A percentile compares a stretch with the other conserved stretches of the same genome.
phyloP scores from a whole-genome alignment of 2,797 vertebrate genomes.

The Paedocypris micromegethes region DNA sequence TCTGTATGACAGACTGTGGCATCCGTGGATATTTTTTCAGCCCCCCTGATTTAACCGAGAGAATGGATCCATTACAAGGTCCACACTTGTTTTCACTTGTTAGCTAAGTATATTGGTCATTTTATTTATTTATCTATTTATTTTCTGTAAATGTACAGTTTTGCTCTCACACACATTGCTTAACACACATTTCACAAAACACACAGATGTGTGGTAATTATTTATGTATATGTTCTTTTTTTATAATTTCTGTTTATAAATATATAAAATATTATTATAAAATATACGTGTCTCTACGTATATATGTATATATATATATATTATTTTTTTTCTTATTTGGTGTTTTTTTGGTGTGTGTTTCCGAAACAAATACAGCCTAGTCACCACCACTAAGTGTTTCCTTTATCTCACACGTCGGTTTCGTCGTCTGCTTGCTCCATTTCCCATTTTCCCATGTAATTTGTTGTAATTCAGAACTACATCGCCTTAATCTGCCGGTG shows the following conservation, averaged over 20 bases:
- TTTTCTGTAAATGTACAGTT: too few species aligned
- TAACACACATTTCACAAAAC: too few species aligned
- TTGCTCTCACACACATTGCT: too few species aligned
- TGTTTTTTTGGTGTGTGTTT: too few species aligned
- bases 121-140: not conserved
- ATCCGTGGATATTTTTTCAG: not conserved
- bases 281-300: too few species aligned
- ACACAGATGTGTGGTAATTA: too few species aligned
- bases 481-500: constrained; percentile 66
- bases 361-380: too few species aligned
- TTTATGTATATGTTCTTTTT: too few species aligned
- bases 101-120: not conserved
- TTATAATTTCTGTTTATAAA: too few species aligned
- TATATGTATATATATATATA: too few species aligned
- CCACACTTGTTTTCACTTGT: not conserved
- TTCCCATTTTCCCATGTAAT: constrained; percentile 71
- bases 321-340: too few species aligned
- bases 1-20: constrained; percentile 21
- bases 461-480: constrained; percentile 65
- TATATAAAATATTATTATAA: too few species aligned
- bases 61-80: constrained; percentile 23
- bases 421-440: constrained; percentile 58
- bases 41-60: not conserved
- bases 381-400: constrained; percentile 17
- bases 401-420: constrained; percentile 25